Percentiles rank a stretch among this genome's conserved stretches.
phyloP scores from a whole-genome alignment of 2,113 vertebrate species.

The Echinops telfairi region DNA sequence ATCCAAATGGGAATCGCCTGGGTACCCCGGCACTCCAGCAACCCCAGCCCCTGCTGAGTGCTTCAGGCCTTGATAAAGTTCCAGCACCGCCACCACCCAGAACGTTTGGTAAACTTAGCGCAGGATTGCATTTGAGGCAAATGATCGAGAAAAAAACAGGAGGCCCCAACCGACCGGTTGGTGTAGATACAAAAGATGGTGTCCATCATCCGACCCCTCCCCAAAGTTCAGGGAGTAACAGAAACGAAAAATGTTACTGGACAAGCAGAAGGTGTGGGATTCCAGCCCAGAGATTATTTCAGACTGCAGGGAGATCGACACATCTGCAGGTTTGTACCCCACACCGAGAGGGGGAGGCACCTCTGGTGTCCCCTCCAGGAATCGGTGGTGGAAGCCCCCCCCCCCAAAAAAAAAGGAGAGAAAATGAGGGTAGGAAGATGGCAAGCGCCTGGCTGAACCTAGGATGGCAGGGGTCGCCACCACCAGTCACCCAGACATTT shows the following conservation, averaged over 20 bases:
- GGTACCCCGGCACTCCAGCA: rapidly evolving
- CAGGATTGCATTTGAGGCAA: neutral
- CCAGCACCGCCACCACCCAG: neutral
- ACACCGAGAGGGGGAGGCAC: neutral
- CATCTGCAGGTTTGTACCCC: neutral
- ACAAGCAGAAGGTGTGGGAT: neutral
- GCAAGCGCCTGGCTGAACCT: neutral
- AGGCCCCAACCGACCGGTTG: neutral
- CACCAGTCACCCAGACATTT: too few relatives aligned
- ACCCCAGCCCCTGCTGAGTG: neutral
- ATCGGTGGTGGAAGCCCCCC: neutral
- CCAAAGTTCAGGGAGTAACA: conserved; percentile 37
- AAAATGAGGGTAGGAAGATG: neutral
- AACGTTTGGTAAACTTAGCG: conserved; percentile 5
- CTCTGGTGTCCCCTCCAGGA: neutral
- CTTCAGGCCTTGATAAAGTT: conserved; percentile 25
- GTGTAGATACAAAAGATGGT: neutral
- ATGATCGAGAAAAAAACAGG: neutral
- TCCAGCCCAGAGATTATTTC: neutral
- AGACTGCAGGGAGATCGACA: neutral
- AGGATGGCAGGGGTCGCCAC: neutral
- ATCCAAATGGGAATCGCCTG: neutral
- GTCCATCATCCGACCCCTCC: neutral
- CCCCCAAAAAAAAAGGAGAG: rapidly evolving
- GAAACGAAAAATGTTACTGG: neutral